These are phyloP conservation scores for Capra hircus DNA, from an alignment of 2,113 vertebrate species.

Conservation along the genomic window DNA sequence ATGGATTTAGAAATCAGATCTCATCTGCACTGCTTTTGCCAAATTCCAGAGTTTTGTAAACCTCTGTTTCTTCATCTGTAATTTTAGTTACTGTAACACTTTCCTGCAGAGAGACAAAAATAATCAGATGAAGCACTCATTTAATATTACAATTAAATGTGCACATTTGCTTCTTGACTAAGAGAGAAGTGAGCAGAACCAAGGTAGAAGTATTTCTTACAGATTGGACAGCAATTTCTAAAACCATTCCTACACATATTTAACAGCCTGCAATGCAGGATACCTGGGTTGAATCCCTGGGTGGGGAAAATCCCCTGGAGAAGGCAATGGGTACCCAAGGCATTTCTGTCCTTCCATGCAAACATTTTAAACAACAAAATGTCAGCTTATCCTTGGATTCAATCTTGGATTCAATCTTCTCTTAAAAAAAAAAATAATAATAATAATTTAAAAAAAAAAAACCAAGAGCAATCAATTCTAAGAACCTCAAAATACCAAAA, in stretches of 20 bases:
- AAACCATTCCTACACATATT: neutral
- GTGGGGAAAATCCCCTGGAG: neutral
- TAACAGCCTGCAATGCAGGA: neutral
- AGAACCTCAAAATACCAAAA: neutral
- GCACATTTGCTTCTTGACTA: neutral
- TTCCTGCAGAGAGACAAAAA: neutral
- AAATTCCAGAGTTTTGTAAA: neutral
- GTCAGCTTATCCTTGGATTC: neutral
- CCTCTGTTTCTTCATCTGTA: neutral
- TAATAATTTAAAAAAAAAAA: neutral
- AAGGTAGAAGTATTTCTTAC: neutral
- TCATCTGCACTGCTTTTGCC: neutral
- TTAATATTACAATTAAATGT: neutral
- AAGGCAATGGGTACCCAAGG: neutral
- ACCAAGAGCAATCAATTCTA: neutral
- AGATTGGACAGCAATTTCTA: neutral
- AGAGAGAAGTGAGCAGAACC: neutral
- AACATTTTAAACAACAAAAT: neutral
- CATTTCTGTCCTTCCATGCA: neutral
- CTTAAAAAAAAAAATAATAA: too few relatives aligned
- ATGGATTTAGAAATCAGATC: neutral
- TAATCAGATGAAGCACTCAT: neutral
- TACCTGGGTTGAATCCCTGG: neutral
- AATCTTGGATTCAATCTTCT: neutral
- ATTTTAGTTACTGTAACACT: neutral